phyloP scores from a whole-genome alignment of 2,888 invertebrate genomes.

The Oscheius myriophilus region DNA sequence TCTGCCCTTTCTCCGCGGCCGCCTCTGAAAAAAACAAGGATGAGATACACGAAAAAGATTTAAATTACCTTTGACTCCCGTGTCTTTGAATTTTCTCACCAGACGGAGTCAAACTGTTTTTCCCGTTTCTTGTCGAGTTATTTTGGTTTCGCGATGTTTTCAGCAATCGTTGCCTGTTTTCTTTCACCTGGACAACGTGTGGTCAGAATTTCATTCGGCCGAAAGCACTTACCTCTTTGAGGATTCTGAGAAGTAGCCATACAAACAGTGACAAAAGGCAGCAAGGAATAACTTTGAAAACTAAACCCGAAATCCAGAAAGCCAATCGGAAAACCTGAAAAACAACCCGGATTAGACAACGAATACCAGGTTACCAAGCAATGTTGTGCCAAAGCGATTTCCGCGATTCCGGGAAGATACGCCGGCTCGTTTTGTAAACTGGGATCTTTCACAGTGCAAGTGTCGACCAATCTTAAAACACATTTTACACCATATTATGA shows the following conservation, averaged over 20 bases:
- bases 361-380: slow-evolving; percentile 42
- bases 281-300: slow-evolving; percentile 72
- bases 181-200: slow-evolving; percentile 53
- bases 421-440: slow-evolving; percentile 47
- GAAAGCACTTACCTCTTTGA: slow-evolving; percentile 53
- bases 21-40: slow-evolving; percentile 23
- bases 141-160: slow-evolving; percentile 38
- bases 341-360: background rate
- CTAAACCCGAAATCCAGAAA: slow-evolving; percentile 68
- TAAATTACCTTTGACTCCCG: slow-evolving; percentile 27
- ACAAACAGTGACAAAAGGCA: slow-evolving; percentile 72
- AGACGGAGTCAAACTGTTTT: slow-evolving; percentile 22
- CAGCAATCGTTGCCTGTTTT: slow-evolving; percentile 58
- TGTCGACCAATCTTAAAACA: slow-evolving; percentile 44
- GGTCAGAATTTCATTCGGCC: background rate
- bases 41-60: background rate
- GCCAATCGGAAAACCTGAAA: slow-evolving; percentile 64
- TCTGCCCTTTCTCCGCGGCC: slow-evolving; percentile 66
- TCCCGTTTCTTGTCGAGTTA: slow-evolving; percentile 20
- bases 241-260: slow-evolving; percentile 72
- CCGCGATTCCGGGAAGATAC: slow-evolving; percentile 67
- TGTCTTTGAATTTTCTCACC: slow-evolving; percentile 29
- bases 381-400: slow-evolving; percentile 60
- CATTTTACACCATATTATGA: slow-evolving; percentile 1
- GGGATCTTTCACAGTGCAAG: slow-evolving; percentile 52